Evolutionary conservation across 2,888 invertebrate species (phyloP), one percentile per base, ranked within the genome.

Genomic region (Iselma pallidipennis): DNA sequence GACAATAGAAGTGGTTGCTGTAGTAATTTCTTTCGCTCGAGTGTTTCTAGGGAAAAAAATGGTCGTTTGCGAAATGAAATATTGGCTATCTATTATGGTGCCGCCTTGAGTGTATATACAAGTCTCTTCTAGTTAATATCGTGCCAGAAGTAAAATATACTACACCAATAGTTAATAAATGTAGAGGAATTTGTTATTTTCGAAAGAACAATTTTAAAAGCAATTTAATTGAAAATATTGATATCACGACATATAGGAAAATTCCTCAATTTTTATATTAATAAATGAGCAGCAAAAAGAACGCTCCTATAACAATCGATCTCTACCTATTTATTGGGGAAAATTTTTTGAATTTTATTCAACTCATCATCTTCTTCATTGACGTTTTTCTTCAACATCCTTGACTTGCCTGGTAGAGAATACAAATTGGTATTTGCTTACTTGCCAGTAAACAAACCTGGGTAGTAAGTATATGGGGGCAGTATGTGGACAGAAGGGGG

Each of bases 51-150:
- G 7, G 37, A 37, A 37, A 37, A n/a, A 16, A 52, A 52, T 52
- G 52, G 52, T 29, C 48, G 48, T 45, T 52, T 26, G n/a, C 14
- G 48, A 51, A 63, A 70, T 71, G 70, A 73, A 69, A 70, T 71
- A 71, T 69, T 58, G 65, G 64, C 66, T 51, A 59, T 64, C 66
- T 65, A 63, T 70, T 66, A 71, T 63, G 57, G 68, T 65, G 57
- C 57, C 70, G 65, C 69, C 67, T 67, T 67, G 63, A 66, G 68
- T n/a, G n/a, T 66, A 66, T 70, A 68, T 66, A 55, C 28, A 16
- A 25, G 66, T 64, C 67, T 66, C 71, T 58, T 71, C 69, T 62
- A 71, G 71, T 71, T 73, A 72, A 73, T 73, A 73, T 71, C 70
- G 61, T 55, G 25, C 59, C 33, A 48, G 53, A 69, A 63, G 66